Evolutionary conservation across 2,888 invertebrate genomes (phyloP).

Genomic region (Sinodicranocentrus sp.): DNA sequence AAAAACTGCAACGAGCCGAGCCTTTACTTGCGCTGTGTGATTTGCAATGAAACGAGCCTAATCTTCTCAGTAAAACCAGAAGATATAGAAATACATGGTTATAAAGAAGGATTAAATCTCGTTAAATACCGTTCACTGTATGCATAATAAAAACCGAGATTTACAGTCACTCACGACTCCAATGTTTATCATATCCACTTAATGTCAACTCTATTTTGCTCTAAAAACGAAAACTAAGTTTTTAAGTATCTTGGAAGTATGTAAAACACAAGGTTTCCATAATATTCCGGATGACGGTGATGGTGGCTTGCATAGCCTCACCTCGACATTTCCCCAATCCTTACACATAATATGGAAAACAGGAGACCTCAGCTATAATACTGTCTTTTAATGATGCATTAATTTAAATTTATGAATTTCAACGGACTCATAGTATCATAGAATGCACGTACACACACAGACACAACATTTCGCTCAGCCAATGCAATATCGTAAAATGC

Average conservation of each 20-base stretch:
- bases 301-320: neutral
- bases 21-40: too few relatives aligned
- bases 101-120: conserved; percentile 39
- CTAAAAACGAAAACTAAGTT: too few relatives aligned
- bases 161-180: too few relatives aligned
- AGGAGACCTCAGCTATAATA: conserved; percentile 51
- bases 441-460: neutral
- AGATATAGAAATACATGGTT: conserved; percentile 12
- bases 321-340: conserved; percentile 9
- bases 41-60: neutral
- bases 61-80: neutral
- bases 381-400: conserved; percentile 71
- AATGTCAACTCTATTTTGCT: too few relatives aligned
- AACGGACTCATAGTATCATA: conserved; percentile 53
- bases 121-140: conserved; percentile 5
- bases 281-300: neutral
- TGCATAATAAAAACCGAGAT: too few relatives aligned
- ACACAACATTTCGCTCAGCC: neutral
- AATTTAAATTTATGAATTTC: conserved; percentile 73
- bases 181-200: too few relatives aligned
- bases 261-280: neutral
- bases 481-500: conserved; percentile 47
- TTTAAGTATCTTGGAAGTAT: too few relatives aligned
- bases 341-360: conserved; percentile 18
- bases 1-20: too few relatives aligned